A percentile compares a stretch with the other conserved stretches of the same genome.
These are phyloP conservation scores for Augochlora pura DNA, from an alignment of 1,140 invertebrate species.

Conservation along the genomic window DNA sequence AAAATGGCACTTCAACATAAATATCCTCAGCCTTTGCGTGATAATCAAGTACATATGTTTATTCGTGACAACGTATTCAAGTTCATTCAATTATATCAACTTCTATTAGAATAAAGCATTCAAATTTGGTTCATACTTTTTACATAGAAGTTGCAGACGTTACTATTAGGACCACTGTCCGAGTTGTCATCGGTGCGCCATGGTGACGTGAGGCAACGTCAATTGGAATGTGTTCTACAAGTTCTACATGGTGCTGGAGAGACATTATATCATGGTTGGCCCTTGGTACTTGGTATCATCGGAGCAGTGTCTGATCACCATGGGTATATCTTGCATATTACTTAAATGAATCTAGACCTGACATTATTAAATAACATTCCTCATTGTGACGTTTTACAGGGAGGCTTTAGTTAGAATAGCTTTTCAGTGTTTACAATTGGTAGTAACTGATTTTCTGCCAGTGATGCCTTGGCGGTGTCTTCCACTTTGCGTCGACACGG, in stretches of 20 bases:
- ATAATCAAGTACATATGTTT: conserved; percentile 86
- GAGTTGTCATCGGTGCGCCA: conserved; percentile 94
- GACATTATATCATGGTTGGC: conserved; percentile 95
- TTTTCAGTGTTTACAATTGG: conserved; percentile 97
- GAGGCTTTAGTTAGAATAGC: conserved; percentile 95
- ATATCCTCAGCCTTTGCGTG: conserved; percentile 90
- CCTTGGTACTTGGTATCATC: conserved; percentile 95
- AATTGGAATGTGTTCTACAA: conserved; percentile 96
- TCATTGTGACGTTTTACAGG: conserved; percentile 80
- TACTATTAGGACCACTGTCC: conserved; percentile 92
- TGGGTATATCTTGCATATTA: conserved; percentile 82
- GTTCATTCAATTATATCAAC: neutral
- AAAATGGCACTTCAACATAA: conserved; percentile 95
- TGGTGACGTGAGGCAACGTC: conserved; percentile 95
- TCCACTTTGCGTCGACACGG: conserved; percentile 95
- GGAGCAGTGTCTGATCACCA: conserved; percentile 96
- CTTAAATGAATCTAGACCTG: neutral
- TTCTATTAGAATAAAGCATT: neutral
- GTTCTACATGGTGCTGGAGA: conserved; percentile 96
- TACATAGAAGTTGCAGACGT: conserved; percentile 89
- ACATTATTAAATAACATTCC: neutral
- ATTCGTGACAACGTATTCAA: neutral
- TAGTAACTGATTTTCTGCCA: conserved; percentile 97
- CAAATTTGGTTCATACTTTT: neutral
- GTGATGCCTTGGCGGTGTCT: conserved; percentile 93